A percentile compares a stretch with the other conserved stretches of the same genome.
Evolutionary conservation across 2,113 vertebrate species (phyloP).

Genomic region (Rhinopomastus cyanomelas): DNA sequence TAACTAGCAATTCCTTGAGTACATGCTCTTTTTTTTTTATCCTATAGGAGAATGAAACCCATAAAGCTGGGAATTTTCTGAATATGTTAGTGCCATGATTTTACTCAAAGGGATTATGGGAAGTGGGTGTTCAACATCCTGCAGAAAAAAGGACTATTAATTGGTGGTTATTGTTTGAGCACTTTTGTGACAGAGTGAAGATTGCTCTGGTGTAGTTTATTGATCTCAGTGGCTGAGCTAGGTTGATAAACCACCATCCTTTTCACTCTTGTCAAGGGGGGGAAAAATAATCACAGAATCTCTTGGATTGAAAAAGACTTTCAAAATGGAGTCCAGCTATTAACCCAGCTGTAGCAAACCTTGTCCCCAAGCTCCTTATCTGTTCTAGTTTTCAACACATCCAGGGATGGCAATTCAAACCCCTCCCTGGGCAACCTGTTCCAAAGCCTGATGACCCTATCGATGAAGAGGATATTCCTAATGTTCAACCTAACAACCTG

Average conservation of each 20-base stretch:
- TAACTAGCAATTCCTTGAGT: background rate
- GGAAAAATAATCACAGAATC: background rate
- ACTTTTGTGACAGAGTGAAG: background rate
- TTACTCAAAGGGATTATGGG: background rate
- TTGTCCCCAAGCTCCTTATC: no score
- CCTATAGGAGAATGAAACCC: background rate
- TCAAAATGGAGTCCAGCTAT: no score
- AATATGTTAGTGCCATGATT: background rate
- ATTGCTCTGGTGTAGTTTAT: background rate
- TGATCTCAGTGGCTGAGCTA: background rate
- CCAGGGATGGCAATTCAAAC: no score
- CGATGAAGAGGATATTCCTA: no score
- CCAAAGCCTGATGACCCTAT: no score
- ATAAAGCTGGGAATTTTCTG: background rate
- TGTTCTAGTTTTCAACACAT: no score
- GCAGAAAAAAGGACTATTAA: background rate
- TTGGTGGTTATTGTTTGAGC: background rate
- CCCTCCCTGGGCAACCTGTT: no score
- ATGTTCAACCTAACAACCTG: no score
- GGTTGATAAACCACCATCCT: background rate
- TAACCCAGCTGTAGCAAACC: no score
- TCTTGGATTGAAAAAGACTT: no score
- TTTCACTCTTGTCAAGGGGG: background rate
- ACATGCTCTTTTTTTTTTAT: background rate
- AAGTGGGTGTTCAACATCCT: background rate